Base-by-base conservation (phyloP, 2,797 vertebrate genomes). In the Notamacropus eugenii region DNA sequence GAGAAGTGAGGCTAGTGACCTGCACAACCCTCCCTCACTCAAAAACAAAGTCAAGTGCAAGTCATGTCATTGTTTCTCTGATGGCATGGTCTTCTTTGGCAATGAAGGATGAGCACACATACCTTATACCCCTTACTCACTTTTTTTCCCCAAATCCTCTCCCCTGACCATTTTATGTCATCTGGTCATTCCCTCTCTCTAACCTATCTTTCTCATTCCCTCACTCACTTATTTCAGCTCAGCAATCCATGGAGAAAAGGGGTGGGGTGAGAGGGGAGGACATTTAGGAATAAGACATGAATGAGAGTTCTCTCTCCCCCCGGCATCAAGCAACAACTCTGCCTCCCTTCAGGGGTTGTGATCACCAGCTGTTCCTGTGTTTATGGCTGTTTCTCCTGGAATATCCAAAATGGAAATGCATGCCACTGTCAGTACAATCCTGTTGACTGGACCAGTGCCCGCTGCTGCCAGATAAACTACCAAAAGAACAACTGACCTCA, bases 311-410 rank as follows among this genome's bases (percentile, higher is more conserved):
- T 90, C 57, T 90, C 14, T 27, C 24, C 52, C 54, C 74, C n/a
- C 11, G n/a, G 90, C 5, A 67, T 67, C 62, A n/a, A 67, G 58
- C 58, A 62, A 13, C 11, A 62, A 31, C 58, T 31, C 29, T 62
- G 58, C 58, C 29, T 62, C 54, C n/a, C 46, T 16, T 6, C 29
- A 94, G 91, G 90, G 52, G n/a, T 24, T 28, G 74, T 46, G 14
- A 12, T 92, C 90, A 96, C 97, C 0, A 10, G 92, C 8, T 97
- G 96, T 95, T 56, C 97, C 34, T 97, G 95, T 94, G 96, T 96
- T 34, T 95, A 31, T 40, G 67, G 1, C 91, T 98, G 95, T 55
- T 95, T 95, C 27, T 96, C 96, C 5, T 97, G 97, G 94, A 62
- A 95, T 62, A 12, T 95, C 10, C 55, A 0, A n/a, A 1, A 11